Base-by-base conservation (phyloP, 1,140 invertebrate genomes). In the Ditylenchus dipsaci region DNA sequence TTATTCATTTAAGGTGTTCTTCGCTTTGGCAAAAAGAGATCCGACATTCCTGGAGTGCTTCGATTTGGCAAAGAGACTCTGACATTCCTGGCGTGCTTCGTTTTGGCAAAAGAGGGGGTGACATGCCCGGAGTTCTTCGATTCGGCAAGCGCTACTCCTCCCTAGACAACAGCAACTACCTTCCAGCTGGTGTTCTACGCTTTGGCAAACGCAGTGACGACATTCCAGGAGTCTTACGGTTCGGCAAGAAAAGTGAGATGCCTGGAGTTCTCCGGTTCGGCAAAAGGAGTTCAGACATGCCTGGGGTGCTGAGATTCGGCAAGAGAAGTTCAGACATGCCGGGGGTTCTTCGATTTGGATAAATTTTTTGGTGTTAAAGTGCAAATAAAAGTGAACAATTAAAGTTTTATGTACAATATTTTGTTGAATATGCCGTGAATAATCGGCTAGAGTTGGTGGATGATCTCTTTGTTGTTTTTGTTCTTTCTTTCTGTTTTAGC, bases 31-130 rank as follows among this genome's bases (percentile, higher is more conserved):
- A 59, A 59, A 30, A 11, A 23, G 11, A 23, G 23, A 59, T 13
- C 23, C 11, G 57, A 63, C 21, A n/a, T 63, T 19, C 62, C 62
- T 33, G 67, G 67, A 17, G 67, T 69, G 15, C 65, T 69, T 15
- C 67, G 67, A 53, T 69, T 69, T 23, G 67, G 67, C 30, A 69
- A 69, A 29, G 15, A 19, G 67, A 45, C 69, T 69, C 21, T 64
- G 27, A 65, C 62, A 61, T 65, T 15, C 63, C 63, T 45, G 68
- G 68, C 8, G 68, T 69, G 19, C 64, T 69, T n/a, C 68, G 68
- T 33, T 69, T 69, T 21, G 68, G 68, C 60, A 69, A 69, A 47
- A 21, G 68, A 19, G 68, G 45, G 66, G 38, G 45, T n/a, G 38
- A 61, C 38, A 47, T 60, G 7, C 63, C 68, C n/a, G 68, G 68